Evolutionary conservation across 1,140 invertebrate species (phyloP), one percentile per base, ranked within the genome.

Genomic region (Pseudachorutes palmiensis): DNA sequence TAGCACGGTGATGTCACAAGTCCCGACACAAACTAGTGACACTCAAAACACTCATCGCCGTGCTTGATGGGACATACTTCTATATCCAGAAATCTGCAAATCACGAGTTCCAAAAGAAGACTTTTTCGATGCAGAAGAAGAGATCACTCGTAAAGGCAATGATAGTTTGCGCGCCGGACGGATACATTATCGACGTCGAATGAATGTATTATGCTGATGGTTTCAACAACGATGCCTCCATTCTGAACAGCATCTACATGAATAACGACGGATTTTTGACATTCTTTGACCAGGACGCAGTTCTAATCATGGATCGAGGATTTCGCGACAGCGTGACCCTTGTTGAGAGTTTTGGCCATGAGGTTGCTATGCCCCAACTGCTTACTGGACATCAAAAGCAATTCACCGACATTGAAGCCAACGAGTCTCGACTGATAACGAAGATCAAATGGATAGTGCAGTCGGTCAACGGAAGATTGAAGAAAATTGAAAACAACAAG

Each of bases 391-490:
- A 73, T 0, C 59, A 66, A 31, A 68, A 55, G n/a, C 74, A 79
- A 68, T 65, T 78, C 26, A 71, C 75, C 3, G 68, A 71, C 29
- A 63, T 70, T 57, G 75, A 79, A 73, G 75, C 76, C 9, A 78
- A 79, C 66, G 51, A 70, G 31, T 77, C 75, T n/a, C 68, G 76
- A 22, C 65, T 67, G 14, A 75, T 79, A 1, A 79, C 74, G 9
- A 78, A 76, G 75, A 62, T 77, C 60, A 65, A 75, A 31, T 78
- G 76, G 77, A 70, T 73, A 12, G 75, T 80, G 19, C 76, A 80
- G 75, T 70, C 76, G 14, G 73, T 76, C 2, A 77, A 78, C 67
- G 76, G 76, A 31, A 26, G 64, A 22, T 12, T 68, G 3, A 71
- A 71, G 24, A 65, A 68, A 41, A n/a, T 49, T n/a, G n/a, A n/a